Percentiles rank a stretch among this genome's conserved stretches.
Conservation (phyloP, 2,888 invertebrate species). For the Sabatieria punctata region DNA sequence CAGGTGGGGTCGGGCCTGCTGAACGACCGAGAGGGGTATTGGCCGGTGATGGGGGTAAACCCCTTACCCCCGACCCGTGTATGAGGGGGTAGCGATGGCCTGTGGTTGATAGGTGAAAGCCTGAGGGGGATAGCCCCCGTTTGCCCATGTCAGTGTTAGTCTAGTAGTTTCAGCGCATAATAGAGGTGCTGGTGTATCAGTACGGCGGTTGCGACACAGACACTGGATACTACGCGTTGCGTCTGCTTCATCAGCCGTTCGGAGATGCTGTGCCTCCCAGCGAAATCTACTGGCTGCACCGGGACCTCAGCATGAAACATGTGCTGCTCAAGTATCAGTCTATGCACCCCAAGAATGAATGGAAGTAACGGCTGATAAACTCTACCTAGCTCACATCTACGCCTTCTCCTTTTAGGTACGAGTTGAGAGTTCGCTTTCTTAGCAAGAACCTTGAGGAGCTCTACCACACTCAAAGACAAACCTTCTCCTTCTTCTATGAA, state of each 20-base stretch:
- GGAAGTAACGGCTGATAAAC: too few species aligned
- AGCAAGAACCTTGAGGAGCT: constrained; percentile 71
- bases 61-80: too few species aligned
- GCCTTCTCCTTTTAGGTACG: constrained; percentile 48
- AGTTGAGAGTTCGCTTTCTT: constrained; percentile 77
- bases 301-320: constrained; percentile 73
- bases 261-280: constrained; percentile 37
- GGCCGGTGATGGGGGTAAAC: too few species aligned
- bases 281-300: constrained; percentile 72
- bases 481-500: constrained; percentile 89
- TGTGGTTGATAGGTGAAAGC: too few species aligned
- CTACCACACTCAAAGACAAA: constrained; percentile 75
- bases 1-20: too few species aligned
- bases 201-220: constrained; percentile 61
- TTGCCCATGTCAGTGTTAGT: too few species aligned
- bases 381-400: too few species aligned
- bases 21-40: too few species aligned
- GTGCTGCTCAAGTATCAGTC: constrained; percentile 53
- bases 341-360: constrained; percentile 48
- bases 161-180: too few species aligned
- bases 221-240: constrained; percentile 63
- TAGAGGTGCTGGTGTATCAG: constrained; percentile 60
- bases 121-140: too few species aligned
- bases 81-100: too few species aligned
- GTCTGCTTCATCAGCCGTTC: constrained; percentile 43